Percentiles rank a stretch among this genome's conserved stretches.
phyloP scores from a whole-genome alignment of 2,113 vertebrate genomes.

The Indicator indicator region DNA sequence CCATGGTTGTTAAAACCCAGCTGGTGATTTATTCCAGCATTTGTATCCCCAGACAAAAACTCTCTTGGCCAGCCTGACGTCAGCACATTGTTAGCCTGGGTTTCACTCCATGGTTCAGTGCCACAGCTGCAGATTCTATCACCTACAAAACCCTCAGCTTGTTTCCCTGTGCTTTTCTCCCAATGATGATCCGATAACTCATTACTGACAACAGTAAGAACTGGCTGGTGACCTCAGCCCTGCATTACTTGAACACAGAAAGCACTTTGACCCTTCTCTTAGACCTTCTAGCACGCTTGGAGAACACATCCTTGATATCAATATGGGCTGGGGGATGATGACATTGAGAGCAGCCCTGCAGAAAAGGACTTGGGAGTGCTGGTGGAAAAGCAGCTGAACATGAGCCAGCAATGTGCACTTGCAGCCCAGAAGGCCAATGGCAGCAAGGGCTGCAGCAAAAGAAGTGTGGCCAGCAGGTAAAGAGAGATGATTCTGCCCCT shows the following conservation, averaged over 20 bases:
- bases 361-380: no score
- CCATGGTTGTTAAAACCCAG: background rate
- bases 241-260: background rate
- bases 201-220: background rate
- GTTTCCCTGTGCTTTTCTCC: background rate
- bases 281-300: background rate
- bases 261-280: background rate
- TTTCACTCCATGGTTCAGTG: background rate
- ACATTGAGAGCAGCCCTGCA: no score
- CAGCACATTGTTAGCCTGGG: background rate
- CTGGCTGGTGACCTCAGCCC: background rate
- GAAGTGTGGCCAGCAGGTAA: no score
- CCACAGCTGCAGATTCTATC: background rate
- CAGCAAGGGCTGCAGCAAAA: no score
- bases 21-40: conserved; percentile 7
- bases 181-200: background rate
- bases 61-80: background rate
- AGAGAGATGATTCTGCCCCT: no score
- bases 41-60: background rate
- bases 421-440: no score
- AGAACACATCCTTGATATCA: background rate
- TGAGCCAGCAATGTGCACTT: no score
- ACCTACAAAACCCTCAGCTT: background rate
- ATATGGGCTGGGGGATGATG: no score
- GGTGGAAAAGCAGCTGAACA: no score